These are phyloP conservation scores for Thamnaconus septentrionalis DNA, from an alignment of 2,113 vertebrate species.

Conservation along the genomic window DNA sequence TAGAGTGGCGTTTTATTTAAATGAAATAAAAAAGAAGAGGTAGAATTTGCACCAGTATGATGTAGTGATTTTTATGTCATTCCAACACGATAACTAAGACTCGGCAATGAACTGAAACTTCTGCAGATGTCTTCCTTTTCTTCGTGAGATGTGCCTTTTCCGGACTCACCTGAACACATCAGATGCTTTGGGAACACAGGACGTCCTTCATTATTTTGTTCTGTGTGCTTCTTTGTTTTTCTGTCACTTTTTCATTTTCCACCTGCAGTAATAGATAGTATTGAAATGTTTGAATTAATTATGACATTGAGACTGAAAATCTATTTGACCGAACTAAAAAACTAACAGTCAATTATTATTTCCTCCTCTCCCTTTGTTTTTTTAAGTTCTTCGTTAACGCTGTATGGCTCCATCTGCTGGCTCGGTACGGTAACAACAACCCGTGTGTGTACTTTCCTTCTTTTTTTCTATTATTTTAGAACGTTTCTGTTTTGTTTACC, in stretches of 20 bases:
- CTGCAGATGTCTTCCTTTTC: not conserved
- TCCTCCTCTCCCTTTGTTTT: not conserved
- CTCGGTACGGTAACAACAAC: constrained; percentile 47
- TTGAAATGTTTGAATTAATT: not conserved
- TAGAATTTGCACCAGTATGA: constrained; percentile 26
- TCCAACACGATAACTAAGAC: not conserved
- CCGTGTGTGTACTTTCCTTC: constrained; percentile 1
- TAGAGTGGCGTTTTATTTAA: constrained; percentile 51
- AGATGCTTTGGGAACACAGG: not conserved
- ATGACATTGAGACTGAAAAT: not conserved
- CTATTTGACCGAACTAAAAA: not conserved
- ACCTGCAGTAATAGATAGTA: no score
- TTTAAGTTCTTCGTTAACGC: constrained; percentile 28
- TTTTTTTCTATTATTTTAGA: constrained; percentile 1
- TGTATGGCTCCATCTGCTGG: constrained; percentile 62
- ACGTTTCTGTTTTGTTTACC: constrained; percentile 8
- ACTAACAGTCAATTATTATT: not conserved
- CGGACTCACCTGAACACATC: constrained; percentile 3
- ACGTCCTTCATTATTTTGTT: no score
- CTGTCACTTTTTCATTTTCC: no score
- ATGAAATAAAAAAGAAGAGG: constrained; percentile 48
- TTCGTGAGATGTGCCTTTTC: constrained; percentile 50
- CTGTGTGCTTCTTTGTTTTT: no score
- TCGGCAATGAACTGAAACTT: constrained; percentile 1
- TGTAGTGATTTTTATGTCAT: not conserved